Evolutionary conservation across 2,888 invertebrate species (phyloP), one percentile per base, ranked within the genome.

Genomic region (Eupsilia transversa): DNA sequence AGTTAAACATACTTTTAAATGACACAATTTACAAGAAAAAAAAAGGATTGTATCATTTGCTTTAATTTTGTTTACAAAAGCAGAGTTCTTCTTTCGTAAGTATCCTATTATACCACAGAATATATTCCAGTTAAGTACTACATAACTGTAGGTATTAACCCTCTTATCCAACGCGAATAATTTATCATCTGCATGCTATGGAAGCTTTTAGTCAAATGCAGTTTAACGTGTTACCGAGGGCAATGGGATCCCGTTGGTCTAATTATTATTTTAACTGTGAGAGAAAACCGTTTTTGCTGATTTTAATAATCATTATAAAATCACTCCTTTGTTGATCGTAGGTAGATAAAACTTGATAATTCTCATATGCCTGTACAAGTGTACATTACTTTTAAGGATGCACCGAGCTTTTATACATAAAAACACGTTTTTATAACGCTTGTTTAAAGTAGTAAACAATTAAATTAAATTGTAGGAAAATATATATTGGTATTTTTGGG

Each of bases 141-240:
- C 17, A 17, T 52, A 54, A 49, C 56, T 67, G 14, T 52, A n/a
- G 14, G 17, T 5, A 41, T 74, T 30, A 54, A 41, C 59, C 30
- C 71, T 43, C 30, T 74, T 49, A 71, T 33, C 30, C 60, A n/a
- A 38, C n/a, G 38, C 85, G 90, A 87, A 88, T 89, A 88, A 89
- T 88, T 73, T 72, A 86, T 80, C 56, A 80, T 68, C 7, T 82
- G 84, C 81, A 84, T 74, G 83, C 77, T 82, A 81, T 80, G 75
- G 72, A 77, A 77, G 82, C 87, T 88, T 89, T 89, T 88, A 89
- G 88, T 86, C 90, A 87, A 88, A 89, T 88, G 86, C 80, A 83
- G 74, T 77, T 63, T 64, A 66, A 69, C 68, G 23, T 72, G 61
- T 41, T 35, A 56, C 49, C 9, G 20, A 41, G 60, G 57, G 49